Conservation (phyloP, 2,888 invertebrate genomes). For the Pantelozetes paolii region DNA sequence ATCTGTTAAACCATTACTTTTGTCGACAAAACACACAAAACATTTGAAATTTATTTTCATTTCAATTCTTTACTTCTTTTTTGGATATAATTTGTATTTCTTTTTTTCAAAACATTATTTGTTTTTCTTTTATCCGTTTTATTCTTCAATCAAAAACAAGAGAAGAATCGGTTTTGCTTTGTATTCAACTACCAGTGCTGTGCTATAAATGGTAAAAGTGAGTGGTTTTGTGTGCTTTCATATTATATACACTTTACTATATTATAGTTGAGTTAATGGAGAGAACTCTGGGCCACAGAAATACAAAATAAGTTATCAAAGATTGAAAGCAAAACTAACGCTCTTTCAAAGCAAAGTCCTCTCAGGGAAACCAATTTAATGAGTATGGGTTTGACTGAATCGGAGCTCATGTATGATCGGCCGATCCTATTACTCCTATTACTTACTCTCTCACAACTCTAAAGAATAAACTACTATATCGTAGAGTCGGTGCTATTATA, state of each 20-base stretch:
- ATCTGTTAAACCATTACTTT: background rate
- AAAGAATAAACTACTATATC: slow-evolving; percentile 18
- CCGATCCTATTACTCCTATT: slow-evolving; percentile 17
- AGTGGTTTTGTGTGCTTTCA: too few species aligned
- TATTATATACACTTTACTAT: too few species aligned
- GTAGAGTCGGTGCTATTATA: slow-evolving; percentile 9
- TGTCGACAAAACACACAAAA: slow-evolving; percentile 10
- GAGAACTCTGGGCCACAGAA: too few species aligned
- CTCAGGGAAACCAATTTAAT: slow-evolving; percentile 35
- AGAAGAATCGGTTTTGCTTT: background rate
- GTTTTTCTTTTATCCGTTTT: background rate
- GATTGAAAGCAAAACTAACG: background rate
- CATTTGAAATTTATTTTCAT: slow-evolving; percentile 12
- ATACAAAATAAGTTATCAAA: slow-evolving; percentile 23
- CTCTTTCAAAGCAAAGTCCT: slow-evolving; percentile 15
- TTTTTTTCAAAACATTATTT: background rate
- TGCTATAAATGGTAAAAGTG: too few species aligned
- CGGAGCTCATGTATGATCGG: background rate
- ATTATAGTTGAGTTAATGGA: too few species aligned
- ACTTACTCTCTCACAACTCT: background rate
- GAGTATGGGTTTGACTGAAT: slow-evolving; percentile 27
- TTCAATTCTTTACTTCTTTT: slow-evolving; percentile 5
- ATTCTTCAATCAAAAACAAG: background rate
- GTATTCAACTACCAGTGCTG: background rate
- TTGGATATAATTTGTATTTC: background rate